Percentiles rank a stretch among this genome's conserved stretches.
These are phyloP conservation scores for Antheraea pernyi DNA, from an alignment of 1,140 invertebrate species.

Conservation along the genomic window DNA sequence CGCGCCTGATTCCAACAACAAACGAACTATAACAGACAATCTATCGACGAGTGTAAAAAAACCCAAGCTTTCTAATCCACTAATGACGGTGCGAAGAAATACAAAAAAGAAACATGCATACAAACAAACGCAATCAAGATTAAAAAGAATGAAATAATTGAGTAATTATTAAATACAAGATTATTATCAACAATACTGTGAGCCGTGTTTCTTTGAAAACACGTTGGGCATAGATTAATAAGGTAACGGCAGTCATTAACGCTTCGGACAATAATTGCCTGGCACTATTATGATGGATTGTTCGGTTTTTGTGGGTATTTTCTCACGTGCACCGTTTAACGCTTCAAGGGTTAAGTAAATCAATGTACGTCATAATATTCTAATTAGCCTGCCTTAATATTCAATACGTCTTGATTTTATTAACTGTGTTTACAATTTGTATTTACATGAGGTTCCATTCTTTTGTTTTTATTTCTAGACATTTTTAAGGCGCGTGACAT, in stretches of 20 bases:
- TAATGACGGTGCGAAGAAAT: neutral
- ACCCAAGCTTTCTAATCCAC: neutral
- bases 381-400: neutral
- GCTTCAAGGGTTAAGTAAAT: slow-evolving; percentile 42
- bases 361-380: slow-evolving; percentile 11
- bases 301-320: slow-evolving; percentile 40
- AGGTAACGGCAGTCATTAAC: slow-evolving; percentile 66
- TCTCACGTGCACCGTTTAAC: slow-evolving; percentile 53
- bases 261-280: slow-evolving; percentile 72
- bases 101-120: slow-evolving; percentile 52
- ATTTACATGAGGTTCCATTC: neutral
- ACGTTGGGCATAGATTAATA: slow-evolving; percentile 67
- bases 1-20: no score
- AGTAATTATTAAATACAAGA: slow-evolving; percentile 75
- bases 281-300: slow-evolving; percentile 76
- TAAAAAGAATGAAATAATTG: slow-evolving; percentile 59
- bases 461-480: neutral
- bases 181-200: slow-evolving; percentile 65
- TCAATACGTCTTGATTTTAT: neutral
- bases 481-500: no score
- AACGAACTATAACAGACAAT: no score
- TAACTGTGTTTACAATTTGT: neutral
- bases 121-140: slow-evolving; percentile 70
- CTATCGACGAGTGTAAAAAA: no score
- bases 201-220: slow-evolving; percentile 23